Base-by-base conservation (phyloP, 1,140 invertebrate genomes). In the Atta colombica region DNA sequence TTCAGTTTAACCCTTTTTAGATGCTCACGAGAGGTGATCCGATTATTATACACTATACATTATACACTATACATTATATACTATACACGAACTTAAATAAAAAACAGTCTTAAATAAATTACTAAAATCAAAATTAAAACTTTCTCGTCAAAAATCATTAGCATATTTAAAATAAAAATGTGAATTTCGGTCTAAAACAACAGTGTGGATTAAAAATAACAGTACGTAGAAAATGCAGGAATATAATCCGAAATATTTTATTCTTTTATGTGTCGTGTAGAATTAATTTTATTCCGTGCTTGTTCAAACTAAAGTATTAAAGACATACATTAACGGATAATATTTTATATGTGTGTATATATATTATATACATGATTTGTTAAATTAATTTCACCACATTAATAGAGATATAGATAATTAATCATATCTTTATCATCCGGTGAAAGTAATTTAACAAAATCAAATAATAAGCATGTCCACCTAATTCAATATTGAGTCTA, bases 401-500 rank as follows among this genome's bases (percentile, higher is more conserved):
- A 14, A 66, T 45, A 21, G 8, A 58, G 8, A 45, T n/a, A 74
- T 58, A 39, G 2, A 31, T 53, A 5, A 74, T 58, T 3, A 49
- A 84, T 55, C 55, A 28, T 39, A 25, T 35, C 39, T 60, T 14
- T 45, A 25, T 72, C 18, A 21, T 39, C 21, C 31, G 6, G 18
- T 61, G 5, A 31, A 84, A 84, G 61, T 74, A 82, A 74, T 61
- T 82, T 69, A 51, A 49, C 39, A 74, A 51, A 25, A 58, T 14
- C 39, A 45, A 61, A 84, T 61, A 31, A 45, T 49, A 71, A 61
- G 12, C 18, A 68, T 60, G 80, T 84, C 28, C 55, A 61, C 39
- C 66, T 74, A 84, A 84, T 84, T 75, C 71, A 51, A 74, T 65
- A 75, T 61, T n/a, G 39, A 75, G 10, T 71, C 35, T 35, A 71